These are phyloP conservation scores for Drosophila nigricruria DNA, from an alignment of 2,888 invertebrate genomes.

Conservation along the genomic window DNA sequence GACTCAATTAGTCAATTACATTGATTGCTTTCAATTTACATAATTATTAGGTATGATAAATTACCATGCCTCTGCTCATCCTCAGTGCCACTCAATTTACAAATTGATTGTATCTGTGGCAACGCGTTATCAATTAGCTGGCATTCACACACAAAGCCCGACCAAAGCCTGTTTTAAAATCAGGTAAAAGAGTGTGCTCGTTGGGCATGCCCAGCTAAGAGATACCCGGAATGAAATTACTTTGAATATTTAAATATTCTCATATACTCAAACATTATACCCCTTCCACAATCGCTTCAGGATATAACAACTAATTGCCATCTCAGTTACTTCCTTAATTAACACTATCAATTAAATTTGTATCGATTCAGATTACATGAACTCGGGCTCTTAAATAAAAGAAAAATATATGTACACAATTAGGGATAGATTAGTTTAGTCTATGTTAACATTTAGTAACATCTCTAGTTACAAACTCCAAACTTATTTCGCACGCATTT, in stretches of 20 bases:
- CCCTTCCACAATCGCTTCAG: not conserved
- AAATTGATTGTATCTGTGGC: not conserved
- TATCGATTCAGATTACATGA: too few species aligned
- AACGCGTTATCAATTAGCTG: conserved; percentile 4
- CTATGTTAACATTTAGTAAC: conserved; percentile 12
- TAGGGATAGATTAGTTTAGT: conserved; percentile 30
- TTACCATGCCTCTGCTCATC: not conserved
- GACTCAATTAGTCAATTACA: not conserved
- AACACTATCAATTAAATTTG: not conserved
- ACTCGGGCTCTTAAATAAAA: too few species aligned
- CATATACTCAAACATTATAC: not conserved
- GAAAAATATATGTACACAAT: too few species aligned
- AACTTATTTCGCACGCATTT: conserved; percentile 30
- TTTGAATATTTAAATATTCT: not conserved
- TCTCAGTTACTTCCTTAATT: not conserved
- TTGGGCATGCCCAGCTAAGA: not conserved
- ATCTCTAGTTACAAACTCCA: not conserved
- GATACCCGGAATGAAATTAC: not conserved
- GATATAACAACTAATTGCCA: not conserved
- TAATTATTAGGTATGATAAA: not conserved
- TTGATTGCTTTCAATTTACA: not conserved
- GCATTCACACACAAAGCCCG: not conserved
- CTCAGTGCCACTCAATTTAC: not conserved
- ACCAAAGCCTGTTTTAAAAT: not conserved
- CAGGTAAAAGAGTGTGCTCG: not conserved